A percentile compares a stretch with the other conserved stretches of the same genome.
phyloP scores from a whole-genome alignment of 2,113 vertebrate species.

The Sinocyclocheilus anophthalmus region DNA sequence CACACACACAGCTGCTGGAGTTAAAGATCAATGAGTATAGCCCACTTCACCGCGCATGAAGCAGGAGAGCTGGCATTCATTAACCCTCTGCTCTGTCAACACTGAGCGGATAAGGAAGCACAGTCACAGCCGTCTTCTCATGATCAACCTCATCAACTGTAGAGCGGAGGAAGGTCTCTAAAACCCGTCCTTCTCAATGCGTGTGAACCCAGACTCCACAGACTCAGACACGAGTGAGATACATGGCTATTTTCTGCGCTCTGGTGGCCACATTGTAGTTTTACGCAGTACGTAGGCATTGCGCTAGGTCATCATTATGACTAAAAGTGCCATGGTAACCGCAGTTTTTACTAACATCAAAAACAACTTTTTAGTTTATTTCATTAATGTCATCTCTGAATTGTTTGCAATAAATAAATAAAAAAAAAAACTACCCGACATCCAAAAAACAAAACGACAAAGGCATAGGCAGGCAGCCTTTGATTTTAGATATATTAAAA shows the following conservation, averaged over 20 bases:
- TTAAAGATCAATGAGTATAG: slow-evolving; percentile 38
- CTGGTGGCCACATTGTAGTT: background rate
- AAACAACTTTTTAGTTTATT: too few relatives aligned
- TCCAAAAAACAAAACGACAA: too few relatives aligned
- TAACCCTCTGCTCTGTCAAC: slow-evolving; percentile 25
- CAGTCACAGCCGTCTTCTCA: background rate
- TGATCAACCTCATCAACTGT: too few relatives aligned
- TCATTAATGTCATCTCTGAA: too few relatives aligned
- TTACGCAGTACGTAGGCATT: background rate
- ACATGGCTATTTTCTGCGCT: background rate
- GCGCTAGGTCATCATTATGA: background rate
- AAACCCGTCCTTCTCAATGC: background rate
- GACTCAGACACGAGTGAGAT: background rate
- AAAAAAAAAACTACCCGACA: too few relatives aligned
- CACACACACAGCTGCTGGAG: background rate
- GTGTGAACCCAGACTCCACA: background rate
- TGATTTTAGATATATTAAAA: too few relatives aligned
- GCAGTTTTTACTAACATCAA: too few relatives aligned
- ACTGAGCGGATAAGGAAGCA: slow-evolving; percentile 47
- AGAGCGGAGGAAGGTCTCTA: too few relatives aligned
- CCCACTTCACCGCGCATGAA: background rate
- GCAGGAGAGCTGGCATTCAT: slow-evolving; percentile 41
- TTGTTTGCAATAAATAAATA: too few relatives aligned
- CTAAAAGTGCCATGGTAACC: background rate
- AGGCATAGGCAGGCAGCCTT: too few relatives aligned